Percentiles rank a stretch among this genome's conserved stretches.
Conservation (phyloP, 2,113 vertebrate species). For the Perca schrenkii region DNA sequence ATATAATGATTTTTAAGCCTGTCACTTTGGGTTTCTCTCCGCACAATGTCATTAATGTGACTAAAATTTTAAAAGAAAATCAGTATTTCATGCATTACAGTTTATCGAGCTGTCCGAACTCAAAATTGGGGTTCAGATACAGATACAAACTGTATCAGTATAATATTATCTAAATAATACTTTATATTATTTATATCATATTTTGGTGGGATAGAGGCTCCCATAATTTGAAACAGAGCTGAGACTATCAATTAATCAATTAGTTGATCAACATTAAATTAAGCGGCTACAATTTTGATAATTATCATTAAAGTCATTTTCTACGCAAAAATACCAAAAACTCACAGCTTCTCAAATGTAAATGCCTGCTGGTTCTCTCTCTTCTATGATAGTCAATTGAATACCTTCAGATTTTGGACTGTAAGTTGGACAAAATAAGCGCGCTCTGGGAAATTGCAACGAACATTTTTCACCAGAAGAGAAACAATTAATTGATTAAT, state of each 20-base stretch:
- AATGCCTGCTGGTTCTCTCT: background rate
- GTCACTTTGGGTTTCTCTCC: constrained; percentile 34
- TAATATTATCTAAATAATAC: background rate
- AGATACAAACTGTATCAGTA: background rate
- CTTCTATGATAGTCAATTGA: background rate
- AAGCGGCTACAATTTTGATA: background rate
- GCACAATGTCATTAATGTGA: constrained; percentile 36
- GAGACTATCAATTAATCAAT: no score
- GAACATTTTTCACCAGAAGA: background rate
- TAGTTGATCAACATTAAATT: background rate
- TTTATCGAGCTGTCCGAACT: constrained; percentile 30
- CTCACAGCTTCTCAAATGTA: background rate
- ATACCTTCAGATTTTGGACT: background rate
- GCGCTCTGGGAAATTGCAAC: background rate
- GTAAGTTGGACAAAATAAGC: background rate
- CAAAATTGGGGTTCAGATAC: background rate
- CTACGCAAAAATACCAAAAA: background rate
- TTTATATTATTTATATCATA: background rate
- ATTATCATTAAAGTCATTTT: background rate
- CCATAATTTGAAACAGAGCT: background rate
- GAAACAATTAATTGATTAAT: background rate
- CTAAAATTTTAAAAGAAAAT: constrained; percentile 25
- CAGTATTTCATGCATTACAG: background rate
- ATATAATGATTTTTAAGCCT: constrained; percentile 53
- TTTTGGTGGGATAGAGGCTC: background rate